Evolutionary conservation across 1,140 invertebrate genomes (phyloP).

Genomic region (Diachasma alloeum): DNA sequence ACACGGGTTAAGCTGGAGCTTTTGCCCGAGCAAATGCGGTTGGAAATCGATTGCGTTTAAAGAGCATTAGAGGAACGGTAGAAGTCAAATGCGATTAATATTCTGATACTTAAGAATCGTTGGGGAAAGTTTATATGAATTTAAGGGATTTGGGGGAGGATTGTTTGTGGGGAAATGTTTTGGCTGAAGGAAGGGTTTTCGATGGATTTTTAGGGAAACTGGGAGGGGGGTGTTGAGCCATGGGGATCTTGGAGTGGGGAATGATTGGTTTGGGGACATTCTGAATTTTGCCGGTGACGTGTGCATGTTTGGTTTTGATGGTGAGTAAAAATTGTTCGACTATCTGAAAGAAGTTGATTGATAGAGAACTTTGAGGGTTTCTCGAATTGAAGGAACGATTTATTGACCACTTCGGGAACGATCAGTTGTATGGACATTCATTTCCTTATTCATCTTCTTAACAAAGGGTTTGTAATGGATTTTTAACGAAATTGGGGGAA

Average conservation of each 20-base stretch:
- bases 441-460: too few species aligned
- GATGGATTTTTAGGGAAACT: background rate
- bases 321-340: too few species aligned
- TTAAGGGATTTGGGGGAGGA: background rate
- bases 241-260: background rate
- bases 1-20: background rate
- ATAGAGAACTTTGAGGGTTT: too few species aligned
- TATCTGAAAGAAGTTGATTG: too few species aligned
- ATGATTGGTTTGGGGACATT: too few species aligned
- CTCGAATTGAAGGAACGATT: too few species aligned
- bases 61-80: slow-evolving; percentile 9
- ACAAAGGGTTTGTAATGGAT: too few species aligned
- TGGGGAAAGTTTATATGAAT: slow-evolving; percentile 7
- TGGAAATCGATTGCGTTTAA: slow-evolving; percentile 1
- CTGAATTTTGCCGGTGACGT: too few species aligned
- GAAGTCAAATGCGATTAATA: slow-evolving; percentile 45
- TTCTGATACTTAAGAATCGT: slow-evolving; percentile 29
- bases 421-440: too few species aligned
- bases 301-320: too few species aligned
- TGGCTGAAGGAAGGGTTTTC: background rate
- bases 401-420: too few species aligned
- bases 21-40: background rate
- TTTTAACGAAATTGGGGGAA: too few species aligned
- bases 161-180: background rate
- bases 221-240: background rate